These are phyloP conservation scores for honey bee (Apis mellifera) DNA, from an alignment of 1,140 invertebrate genomes.

Conservation along the genomic window DNA sequence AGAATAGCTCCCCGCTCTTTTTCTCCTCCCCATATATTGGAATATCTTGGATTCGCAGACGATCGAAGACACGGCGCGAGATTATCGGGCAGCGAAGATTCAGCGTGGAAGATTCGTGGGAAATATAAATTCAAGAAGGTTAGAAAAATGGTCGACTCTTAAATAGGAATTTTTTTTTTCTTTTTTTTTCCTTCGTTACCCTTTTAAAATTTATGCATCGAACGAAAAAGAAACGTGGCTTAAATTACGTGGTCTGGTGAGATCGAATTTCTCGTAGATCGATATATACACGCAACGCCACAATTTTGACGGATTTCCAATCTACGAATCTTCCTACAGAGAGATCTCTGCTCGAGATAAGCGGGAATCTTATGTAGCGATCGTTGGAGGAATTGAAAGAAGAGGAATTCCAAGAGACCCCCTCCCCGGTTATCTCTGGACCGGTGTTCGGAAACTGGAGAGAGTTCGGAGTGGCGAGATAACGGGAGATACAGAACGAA, in stretches of 20 bases:
- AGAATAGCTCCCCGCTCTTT: too few relatives aligned
- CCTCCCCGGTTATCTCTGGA: too few relatives aligned
- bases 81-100: not conserved
- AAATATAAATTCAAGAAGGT: not conserved
- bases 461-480: not conserved
- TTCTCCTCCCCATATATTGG: not conserved
- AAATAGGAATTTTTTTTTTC: not conserved
- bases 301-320: too few relatives aligned
- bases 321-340: too few relatives aligned
- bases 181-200: not conserved
- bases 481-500: too few relatives aligned
- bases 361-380: too few relatives aligned
- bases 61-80: constrained; percentile 1
- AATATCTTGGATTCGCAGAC: constrained; percentile 28
- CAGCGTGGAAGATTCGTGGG: not conserved
- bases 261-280: not conserved
- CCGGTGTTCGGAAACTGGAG: too few relatives aligned
- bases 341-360: too few relatives aligned
- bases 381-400: too few relatives aligned
- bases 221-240: not conserved
- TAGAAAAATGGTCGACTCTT: not conserved
- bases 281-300: too few relatives aligned
- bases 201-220: constrained; percentile 33
- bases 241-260: too few relatives aligned
- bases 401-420: too few relatives aligned